Percentiles rank a stretch among this genome's conserved stretches.
These are phyloP conservation scores for Mesocricetus auratus DNA, from an alignment of 2,113 vertebrate genomes.

Conservation along the genomic window DNA sequence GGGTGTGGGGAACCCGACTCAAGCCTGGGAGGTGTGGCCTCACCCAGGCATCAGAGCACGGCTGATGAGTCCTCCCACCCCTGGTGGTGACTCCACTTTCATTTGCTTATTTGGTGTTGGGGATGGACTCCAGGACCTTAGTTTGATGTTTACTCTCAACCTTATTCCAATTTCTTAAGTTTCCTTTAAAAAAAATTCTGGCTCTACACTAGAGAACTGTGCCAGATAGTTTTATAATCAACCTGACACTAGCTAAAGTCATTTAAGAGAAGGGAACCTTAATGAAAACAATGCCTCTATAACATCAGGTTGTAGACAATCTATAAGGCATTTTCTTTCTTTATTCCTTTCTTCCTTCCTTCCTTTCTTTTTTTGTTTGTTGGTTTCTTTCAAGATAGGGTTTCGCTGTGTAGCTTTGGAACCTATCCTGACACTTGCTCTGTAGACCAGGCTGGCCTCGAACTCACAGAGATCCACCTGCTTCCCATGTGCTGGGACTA, in stretches of 20 bases:
- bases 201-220: background rate
- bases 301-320: background rate
- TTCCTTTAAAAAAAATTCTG: background rate
- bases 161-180: background rate
- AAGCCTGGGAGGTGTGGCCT: background rate
- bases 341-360: no score
- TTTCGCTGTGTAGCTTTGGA: no score
- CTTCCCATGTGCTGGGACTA: no score
- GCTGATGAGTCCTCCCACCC: background rate
- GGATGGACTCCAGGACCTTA: background rate
- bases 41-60: rapidly evolving
- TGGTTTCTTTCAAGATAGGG: no score
- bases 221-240: background rate
- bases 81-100: background rate
- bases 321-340: background rate
- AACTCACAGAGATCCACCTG: no score
- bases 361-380: no score
- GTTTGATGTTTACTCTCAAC: background rate
- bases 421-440: no score
- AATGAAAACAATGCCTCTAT: background rate
- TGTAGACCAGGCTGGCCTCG: no score
- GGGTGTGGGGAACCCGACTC: constrained; percentile 61
- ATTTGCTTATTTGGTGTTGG: background rate
- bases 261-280: background rate
- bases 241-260: background rate